Evolutionary conservation across 2,888 invertebrate genomes (phyloP), one percentile per base, ranked within the genome.

Genomic region (Lysandra coridon): DNA sequence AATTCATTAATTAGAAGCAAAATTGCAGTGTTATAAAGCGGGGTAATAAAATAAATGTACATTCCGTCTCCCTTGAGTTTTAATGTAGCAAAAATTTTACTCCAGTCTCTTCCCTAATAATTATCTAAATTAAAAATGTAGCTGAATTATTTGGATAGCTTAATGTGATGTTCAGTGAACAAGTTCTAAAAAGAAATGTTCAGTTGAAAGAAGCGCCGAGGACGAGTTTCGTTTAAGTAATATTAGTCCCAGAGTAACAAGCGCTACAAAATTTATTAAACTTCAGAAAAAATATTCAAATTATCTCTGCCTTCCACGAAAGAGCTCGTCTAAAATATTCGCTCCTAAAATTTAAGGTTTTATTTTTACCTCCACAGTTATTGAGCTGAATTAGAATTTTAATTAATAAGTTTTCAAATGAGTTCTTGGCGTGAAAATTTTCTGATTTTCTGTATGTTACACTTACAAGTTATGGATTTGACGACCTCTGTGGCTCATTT

Each of bases 151-250:
- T 57, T 57, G 76, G 33, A 76, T 76, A 76, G 76, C 76, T 53
- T 76, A 76, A 76, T 76, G 76, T 53, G 57, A 76, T 76, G 76
- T 57, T 76, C 76, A 76, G 57, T 76, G 76, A 76, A 76, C 53
- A 76, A 57, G 12, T 57, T 76, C 33, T 76, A 23, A 76, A 76
- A 76, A 76, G 76, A 76, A 76, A 57, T 57, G 33, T 53, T 76
- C 57, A 33, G 76, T 49, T 53, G 76, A 76, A 53, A 76, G 76
- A 53, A 49, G 53, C 33, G 53, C 33, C 14, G 53, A 57, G 76
- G 76, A 33, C 49, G 76, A 30, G 23, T 76, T 76, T 76, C 30
- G 53, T 44, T 30, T 76, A 75, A 76, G 49, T 76, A 76, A 76
- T 76, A 33, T 57, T 76, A 76, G 33, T 76, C 53, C 30, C 53